A percentile compares a stretch with the other conserved stretches of the same genome.
phyloP scores from a whole-genome alignment of 1,140 invertebrate genomes.

The Potamilus streckersoni region DNA sequence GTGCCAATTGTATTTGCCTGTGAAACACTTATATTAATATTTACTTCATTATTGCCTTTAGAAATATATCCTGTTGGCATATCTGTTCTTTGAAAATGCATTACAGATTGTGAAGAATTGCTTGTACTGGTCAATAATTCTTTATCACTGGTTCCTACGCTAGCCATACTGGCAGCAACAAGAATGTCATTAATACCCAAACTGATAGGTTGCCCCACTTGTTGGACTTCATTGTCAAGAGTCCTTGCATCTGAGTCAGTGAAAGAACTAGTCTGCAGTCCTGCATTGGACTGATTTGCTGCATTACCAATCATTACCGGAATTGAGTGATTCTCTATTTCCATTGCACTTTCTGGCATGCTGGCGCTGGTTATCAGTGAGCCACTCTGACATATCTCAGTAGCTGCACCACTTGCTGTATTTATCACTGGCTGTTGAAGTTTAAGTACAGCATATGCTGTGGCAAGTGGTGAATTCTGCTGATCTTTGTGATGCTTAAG shows the following conservation, averaged over 20 bases:
- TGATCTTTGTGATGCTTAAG: conserved; percentile 54
- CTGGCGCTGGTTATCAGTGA: background rate
- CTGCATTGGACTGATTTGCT: background rate
- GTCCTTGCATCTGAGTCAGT: background rate
- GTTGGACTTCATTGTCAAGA: conserved; percentile 5
- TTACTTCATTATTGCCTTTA: background rate
- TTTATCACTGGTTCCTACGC: conserved; percentile 17
- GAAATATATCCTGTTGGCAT: conserved; percentile 6
- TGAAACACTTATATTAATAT: background rate
- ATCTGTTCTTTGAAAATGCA: background rate
- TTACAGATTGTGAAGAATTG: conserved; percentile 14
- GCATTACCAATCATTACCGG: background rate
- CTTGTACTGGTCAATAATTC: too few relatives aligned
- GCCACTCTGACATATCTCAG: background rate
- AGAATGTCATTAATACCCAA: conserved; percentile 33
- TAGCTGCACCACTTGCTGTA: background rate
- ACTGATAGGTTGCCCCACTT: background rate
- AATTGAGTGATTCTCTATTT: background rate
- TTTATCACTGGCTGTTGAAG: conserved; percentile 35
- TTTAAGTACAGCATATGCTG: conserved; percentile 47
- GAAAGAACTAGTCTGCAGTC: background rate
- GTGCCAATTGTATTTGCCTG: background rate
- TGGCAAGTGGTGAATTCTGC: conserved; percentile 29
- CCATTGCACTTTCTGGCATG: background rate
- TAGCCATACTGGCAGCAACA: conserved; percentile 24